These are phyloP conservation scores for Patiria pectinifera DNA, from an alignment of 53 echinoderm and acorn worm species.

Conservation along the genomic window DNA sequence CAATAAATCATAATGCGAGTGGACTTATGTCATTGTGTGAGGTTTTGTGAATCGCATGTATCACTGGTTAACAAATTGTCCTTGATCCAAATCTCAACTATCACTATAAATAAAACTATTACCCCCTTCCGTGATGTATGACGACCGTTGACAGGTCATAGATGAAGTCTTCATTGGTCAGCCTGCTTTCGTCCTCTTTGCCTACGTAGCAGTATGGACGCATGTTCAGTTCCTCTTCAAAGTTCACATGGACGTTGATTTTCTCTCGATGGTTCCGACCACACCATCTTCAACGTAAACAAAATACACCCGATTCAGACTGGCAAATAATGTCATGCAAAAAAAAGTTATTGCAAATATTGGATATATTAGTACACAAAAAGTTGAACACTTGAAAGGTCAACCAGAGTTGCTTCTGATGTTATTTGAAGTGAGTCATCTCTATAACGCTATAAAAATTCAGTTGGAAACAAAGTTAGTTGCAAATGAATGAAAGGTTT, in stretches of 20 bases:
- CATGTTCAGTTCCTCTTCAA: conserved; percentile 86
- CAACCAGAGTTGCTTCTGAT: no score
- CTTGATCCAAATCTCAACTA: not conserved
- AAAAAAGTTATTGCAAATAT: no score
- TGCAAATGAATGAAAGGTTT: no score
- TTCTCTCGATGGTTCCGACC: conserved; percentile 94
- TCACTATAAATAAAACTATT: not conserved
- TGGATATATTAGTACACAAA: no score
- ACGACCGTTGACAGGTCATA: conserved; percentile 86
- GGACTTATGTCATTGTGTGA: no score
- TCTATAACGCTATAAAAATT: no score
- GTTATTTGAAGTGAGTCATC: no score
- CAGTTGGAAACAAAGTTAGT: no score
- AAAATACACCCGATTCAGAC: not conserved
- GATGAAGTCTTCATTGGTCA: conserved; percentile 84
- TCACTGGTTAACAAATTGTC: not conserved
- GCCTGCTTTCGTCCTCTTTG: conserved; percentile 62
- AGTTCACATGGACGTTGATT: conserved; percentile 89
- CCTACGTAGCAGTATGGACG: conserved; percentile 79
- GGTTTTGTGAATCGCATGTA: no score
- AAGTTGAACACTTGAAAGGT: no score
- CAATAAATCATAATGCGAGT: no score
- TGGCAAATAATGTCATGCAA: no score
- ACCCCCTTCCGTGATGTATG: conserved; percentile 94
- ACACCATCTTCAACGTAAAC: conserved; percentile 73